A percentile compares a stretch with the other conserved stretches of the same genome.
phyloP scores from a whole-genome alignment of 2,888 invertebrate species.

The Rhagophthalmus giganteus region DNA sequence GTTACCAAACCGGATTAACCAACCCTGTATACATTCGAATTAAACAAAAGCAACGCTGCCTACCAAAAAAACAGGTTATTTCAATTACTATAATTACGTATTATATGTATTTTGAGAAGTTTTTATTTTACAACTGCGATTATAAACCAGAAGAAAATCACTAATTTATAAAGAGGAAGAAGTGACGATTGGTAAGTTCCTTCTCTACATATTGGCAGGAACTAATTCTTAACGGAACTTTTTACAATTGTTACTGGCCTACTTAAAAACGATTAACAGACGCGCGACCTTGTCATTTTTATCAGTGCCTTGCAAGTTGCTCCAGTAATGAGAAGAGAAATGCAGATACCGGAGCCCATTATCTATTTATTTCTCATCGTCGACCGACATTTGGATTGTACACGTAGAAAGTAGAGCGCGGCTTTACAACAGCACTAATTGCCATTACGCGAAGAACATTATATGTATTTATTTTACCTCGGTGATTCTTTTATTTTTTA shows the following conservation, averaged over 20 bases:
- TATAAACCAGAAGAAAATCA: too few species aligned
- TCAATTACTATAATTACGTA: too few species aligned
- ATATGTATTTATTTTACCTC: too few species aligned
- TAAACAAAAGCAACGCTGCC: not conserved
- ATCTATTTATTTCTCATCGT: conserved; percentile 27
- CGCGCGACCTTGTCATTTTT: conserved; percentile 40
- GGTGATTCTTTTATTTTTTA: too few species aligned
- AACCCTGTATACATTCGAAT: not conserved
- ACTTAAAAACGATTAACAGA: conserved; percentile 33
- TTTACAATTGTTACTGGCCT: conserved; percentile 33
- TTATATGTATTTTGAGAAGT: too few species aligned
- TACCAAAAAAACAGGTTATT: too few species aligned
- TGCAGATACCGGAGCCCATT: conserved; percentile 33
- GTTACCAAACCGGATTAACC: conserved; percentile 5
- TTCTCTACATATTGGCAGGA: conserved; percentile 4
- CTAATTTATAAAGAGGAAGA: too few species aligned
- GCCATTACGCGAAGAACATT: too few species aligned
- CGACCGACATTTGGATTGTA: conserved; percentile 27
- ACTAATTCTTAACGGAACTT: conserved; percentile 33
- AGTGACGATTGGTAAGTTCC: conserved; percentile 7
- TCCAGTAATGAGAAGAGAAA: conserved; percentile 38
- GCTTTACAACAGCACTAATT: conserved; percentile 5
- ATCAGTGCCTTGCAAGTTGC: conserved; percentile 31
- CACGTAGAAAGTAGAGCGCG: conserved; percentile 30
- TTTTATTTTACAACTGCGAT: too few species aligned